phyloP scores from a whole-genome alignment of 1,140 invertebrate genomes.

The Dendroctonus ponderosae region DNA sequence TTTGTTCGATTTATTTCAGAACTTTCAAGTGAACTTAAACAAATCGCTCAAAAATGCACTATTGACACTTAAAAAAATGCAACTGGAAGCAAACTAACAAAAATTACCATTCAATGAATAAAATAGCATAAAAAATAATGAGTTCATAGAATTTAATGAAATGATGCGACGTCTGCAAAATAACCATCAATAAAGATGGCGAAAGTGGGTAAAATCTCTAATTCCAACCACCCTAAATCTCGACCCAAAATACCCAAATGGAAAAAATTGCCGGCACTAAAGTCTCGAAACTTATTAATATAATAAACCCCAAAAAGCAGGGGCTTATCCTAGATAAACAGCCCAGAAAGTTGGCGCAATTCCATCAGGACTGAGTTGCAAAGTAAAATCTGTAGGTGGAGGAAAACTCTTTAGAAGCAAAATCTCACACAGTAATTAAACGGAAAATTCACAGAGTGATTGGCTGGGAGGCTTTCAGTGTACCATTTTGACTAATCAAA shows the following conservation, averaged over 20 bases:
- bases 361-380: background rate
- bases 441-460: background rate
- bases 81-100: no score
- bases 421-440: background rate
- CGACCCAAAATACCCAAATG: background rate
- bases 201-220: background rate
- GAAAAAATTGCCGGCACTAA: background rate
- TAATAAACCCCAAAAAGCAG: background rate
- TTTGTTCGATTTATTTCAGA: no score
- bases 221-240: background rate
- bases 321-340: background rate
- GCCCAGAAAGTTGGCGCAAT: background rate
- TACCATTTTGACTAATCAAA: background rate
- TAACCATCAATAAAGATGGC: background rate
- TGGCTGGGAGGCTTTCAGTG: background rate
- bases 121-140: background rate
- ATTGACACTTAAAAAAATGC: no score
- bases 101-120: no score
- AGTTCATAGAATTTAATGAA: conserved; percentile 4
- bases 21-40: no score
- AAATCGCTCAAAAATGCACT: no score
- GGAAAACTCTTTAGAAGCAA: background rate
- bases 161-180: background rate
- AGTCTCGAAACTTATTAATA: background rate
- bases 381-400: background rate